Conservation (phyloP, 2,113 vertebrate species). For the Cinclus mexicanus region DNA sequence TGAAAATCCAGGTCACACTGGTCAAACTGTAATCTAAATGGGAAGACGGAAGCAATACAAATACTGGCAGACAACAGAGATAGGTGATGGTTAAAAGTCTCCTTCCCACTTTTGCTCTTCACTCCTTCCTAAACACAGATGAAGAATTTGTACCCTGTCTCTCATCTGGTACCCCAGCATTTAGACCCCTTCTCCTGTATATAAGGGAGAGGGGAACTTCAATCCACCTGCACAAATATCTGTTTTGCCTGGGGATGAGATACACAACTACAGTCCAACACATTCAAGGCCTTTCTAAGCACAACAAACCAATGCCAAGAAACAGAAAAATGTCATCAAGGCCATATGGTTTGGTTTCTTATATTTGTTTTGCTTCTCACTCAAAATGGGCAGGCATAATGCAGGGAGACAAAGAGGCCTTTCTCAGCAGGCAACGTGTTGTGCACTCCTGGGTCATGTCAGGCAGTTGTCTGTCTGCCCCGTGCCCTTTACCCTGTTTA, state of each 20-base stretch:
- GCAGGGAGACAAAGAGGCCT: not conserved
- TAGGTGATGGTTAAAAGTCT: not conserved
- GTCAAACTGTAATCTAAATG: not conserved
- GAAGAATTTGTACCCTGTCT: not conserved
- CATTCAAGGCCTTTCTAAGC: not conserved
- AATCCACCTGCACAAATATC: not conserved
- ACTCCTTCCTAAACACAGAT: not conserved
- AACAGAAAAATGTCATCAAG: not conserved
- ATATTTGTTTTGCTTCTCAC: not conserved
- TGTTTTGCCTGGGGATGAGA: not conserved
- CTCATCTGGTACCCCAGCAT: not conserved
- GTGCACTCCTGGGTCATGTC: not conserved
- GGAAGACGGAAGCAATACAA: not conserved
- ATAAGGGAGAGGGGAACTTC: not conserved
- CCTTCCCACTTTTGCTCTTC: not conserved
- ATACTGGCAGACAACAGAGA: not conserved
- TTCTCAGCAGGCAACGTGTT: not conserved
- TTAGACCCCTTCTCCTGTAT: not conserved
- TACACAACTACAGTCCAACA: not conserved
- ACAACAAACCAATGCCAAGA: not conserved
- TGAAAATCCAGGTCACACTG: not conserved
- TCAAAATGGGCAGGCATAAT: not conserved
- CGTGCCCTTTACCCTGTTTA: not conserved
- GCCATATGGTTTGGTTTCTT: not conserved
- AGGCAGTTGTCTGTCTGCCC: not conserved